Percentiles rank a stretch among this genome's conserved stretches.
These are phyloP conservation scores for Toxotes chatareus DNA, from an alignment of 2,113 vertebrate genomes.

Conservation along the genomic window DNA sequence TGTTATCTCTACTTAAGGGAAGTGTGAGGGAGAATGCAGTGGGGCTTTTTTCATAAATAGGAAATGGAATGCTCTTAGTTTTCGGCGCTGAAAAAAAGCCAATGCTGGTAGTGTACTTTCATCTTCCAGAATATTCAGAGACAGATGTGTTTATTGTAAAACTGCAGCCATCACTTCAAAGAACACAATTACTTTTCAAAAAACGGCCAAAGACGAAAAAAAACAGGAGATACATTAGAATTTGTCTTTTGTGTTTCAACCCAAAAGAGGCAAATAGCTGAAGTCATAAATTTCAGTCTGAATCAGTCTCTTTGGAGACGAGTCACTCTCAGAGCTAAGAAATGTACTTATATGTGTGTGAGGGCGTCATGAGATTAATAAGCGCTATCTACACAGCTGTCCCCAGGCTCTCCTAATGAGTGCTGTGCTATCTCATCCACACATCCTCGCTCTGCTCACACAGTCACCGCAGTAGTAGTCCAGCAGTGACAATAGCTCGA, in stretches of 20 bases:
- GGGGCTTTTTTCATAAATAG: constrained; percentile 50
- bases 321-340: not conserved
- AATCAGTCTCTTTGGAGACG: not conserved
- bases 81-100: constrained; percentile 18
- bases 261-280: not conserved
- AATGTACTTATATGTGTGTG: not conserved
- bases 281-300: not conserved
- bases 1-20: constrained; percentile 79
- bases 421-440: constrained; percentile 74
- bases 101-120: constrained; percentile 53
- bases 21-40: constrained; percentile 68
- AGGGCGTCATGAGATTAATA: constrained; percentile 46
- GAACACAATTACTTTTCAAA: constrained; percentile 21
- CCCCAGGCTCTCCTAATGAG: constrained; percentile 63
- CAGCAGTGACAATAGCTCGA: constrained; percentile 48
- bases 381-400: constrained; percentile 67
- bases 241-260: not conserved
- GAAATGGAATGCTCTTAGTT: constrained; percentile 62
- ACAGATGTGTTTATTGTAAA: constrained; percentile 19
- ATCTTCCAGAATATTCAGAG: constrained; percentile 40
- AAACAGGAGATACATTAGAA: not conserved
- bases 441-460: constrained; percentile 60
- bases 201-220: constrained; percentile 3
- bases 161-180: constrained; percentile 26
- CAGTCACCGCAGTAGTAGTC: constrained; percentile 48